A percentile compares a stretch with the other conserved stretches of the same genome.
phyloP scores from a whole-genome alignment of 2,888 invertebrate genomes.

The Malachius bipustulatus region DNA sequence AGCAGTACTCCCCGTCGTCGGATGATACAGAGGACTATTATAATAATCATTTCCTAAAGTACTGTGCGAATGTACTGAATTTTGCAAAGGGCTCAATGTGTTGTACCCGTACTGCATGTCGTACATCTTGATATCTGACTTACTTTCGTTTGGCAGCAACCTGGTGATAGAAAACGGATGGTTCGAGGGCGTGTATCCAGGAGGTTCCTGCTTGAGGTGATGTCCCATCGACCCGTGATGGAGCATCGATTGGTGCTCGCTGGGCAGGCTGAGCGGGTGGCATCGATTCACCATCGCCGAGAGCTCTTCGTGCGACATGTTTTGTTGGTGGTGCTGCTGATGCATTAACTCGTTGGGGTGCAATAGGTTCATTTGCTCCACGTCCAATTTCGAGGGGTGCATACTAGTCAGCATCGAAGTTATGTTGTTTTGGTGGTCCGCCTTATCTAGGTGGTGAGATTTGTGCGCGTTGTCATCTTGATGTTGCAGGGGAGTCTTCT shows the following conservation, averaged over 20 bases:
- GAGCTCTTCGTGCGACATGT: slow-evolving; percentile 46
- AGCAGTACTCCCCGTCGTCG: slow-evolving; percentile 59
- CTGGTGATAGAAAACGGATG: slow-evolving; percentile 94
- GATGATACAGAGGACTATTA: slow-evolving; percentile 71
- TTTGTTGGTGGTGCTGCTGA: slow-evolving; percentile 42
- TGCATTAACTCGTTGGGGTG: slow-evolving; percentile 42
- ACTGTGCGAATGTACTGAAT: slow-evolving; percentile 43
- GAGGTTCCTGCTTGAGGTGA: slow-evolving; percentile 51
- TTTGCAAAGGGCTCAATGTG: slow-evolving; percentile 48
- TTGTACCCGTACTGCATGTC: slow-evolving; percentile 62
- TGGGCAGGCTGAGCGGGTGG: slow-evolving; percentile 39
- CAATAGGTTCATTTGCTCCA: slow-evolving; percentile 59
- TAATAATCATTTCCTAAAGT: slow-evolving; percentile 60
- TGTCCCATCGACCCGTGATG: slow-evolving; percentile 41
- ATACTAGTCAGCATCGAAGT: slow-evolving; percentile 36
- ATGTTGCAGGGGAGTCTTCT: slow-evolving; percentile 45
- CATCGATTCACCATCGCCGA: slow-evolving; percentile 55
- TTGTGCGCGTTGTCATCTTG: slow-evolving; percentile 42
- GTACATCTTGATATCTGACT: slow-evolving; percentile 77
- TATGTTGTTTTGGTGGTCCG: slow-evolving; percentile 40
- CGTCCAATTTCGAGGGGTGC: slow-evolving; percentile 41
- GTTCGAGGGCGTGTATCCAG: slow-evolving; percentile 62
- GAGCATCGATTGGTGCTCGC: slow-evolving; percentile 38
- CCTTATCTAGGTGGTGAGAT: slow-evolving; percentile 35
- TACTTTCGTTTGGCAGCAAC: slow-evolving; percentile 77